These are phyloP conservation scores for Aphodius granarius DNA, from an alignment of 2,888 invertebrate species.

Conservation along the genomic window DNA sequence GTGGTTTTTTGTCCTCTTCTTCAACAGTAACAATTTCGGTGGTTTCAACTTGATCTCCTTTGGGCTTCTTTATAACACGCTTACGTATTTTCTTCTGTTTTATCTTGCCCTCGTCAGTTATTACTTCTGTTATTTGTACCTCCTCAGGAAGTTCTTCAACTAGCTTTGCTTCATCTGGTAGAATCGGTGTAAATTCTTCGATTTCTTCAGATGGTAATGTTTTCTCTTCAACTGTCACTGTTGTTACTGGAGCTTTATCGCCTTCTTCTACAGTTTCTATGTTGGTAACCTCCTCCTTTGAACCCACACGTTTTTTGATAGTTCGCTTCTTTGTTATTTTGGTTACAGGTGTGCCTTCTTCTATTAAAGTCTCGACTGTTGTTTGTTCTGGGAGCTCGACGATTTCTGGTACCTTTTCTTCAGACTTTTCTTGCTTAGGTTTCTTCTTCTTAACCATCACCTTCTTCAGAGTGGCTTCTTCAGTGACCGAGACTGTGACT, in stretches of 20 bases:
- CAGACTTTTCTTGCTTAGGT: slow-evolving; percentile 38
- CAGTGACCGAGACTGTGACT: slow-evolving; percentile 46
- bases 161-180: slow-evolving; percentile 30
- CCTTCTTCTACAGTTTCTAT: slow-evolving; percentile 46
- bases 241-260: slow-evolving; percentile 42
- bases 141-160: slow-evolving; percentile 35
- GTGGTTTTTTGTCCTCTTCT: slow-evolving; percentile 51
- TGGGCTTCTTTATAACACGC: slow-evolving; percentile 35
- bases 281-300: slow-evolving; percentile 47
- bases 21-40: slow-evolving; percentile 43
- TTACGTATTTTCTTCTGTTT: slow-evolving; percentile 39
- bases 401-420: slow-evolving; percentile 33
- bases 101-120: slow-evolving; percentile 34
- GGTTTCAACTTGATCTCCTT: slow-evolving; percentile 36
- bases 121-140: slow-evolving; percentile 42
- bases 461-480: slow-evolving; percentile 33
- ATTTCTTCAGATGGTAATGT: slow-evolving; percentile 21
- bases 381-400: slow-evolving; percentile 31
- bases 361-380: slow-evolving; percentile 17
- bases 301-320: slow-evolving; percentile 37
- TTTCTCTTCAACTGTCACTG: slow-evolving; percentile 33
- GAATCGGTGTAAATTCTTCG: slow-evolving; percentile 38
- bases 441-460: slow-evolving; percentile 34
- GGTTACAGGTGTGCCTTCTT: slow-evolving; percentile 21
- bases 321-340: slow-evolving; percentile 27